Conservation (phyloP, 2,113 vertebrate genomes). For the Chionomys nivalis region DNA sequence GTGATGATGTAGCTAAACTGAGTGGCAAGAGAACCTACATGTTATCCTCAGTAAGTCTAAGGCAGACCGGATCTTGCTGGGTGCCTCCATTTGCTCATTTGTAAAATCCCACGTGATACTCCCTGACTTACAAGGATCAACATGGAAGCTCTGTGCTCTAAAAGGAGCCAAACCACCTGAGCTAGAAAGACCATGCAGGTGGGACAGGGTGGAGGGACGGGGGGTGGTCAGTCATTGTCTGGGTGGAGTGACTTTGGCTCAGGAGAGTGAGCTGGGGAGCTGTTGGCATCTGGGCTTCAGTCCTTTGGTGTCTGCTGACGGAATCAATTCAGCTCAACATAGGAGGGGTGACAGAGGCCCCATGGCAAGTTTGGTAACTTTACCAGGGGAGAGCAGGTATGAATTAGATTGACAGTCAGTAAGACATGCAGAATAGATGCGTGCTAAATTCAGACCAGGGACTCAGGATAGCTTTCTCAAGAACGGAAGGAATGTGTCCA, state of each 20-base stretch:
- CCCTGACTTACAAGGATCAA: not conserved
- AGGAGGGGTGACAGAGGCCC: not conserved
- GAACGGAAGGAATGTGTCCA: not conserved
- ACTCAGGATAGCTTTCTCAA: not conserved
- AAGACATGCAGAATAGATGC: not conserved
- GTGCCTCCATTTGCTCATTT: not conserved
- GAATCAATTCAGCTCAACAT: not conserved
- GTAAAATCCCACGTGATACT: not conserved
- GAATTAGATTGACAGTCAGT: not conserved
- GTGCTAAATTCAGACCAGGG: not conserved
- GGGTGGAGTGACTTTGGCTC: not conserved
- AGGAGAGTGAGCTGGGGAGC: not conserved
- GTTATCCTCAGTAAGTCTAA: not conserved
- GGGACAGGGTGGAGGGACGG: not conserved
- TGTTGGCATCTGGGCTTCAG: not conserved
- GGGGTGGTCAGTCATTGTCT: not conserved
- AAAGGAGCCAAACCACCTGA: not conserved
- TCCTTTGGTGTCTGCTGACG: not conserved
- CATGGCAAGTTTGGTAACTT: not conserved
- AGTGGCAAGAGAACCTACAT: not conserved
- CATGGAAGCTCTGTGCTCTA: no score
- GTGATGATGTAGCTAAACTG: rapidly evolving
- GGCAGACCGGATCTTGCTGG: not conserved
- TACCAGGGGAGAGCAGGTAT: not conserved
- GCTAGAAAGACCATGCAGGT: not conserved